phyloP scores from a whole-genome alignment of 2,888 invertebrate species.

The Tridacna gigas region DNA sequence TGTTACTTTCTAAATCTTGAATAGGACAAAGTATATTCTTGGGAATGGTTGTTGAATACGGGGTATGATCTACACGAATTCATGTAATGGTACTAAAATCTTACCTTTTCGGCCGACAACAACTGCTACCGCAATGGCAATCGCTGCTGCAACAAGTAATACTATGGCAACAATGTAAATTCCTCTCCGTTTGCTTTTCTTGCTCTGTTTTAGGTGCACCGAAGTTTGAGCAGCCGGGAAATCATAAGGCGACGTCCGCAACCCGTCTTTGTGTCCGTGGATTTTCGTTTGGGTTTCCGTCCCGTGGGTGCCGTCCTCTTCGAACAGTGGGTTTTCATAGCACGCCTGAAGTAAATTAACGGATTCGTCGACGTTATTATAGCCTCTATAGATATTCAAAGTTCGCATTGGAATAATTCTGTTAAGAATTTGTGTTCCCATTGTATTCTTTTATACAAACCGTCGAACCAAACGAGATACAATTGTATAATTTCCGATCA shows the following conservation, averaged over 20 bases:
- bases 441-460: conserved; percentile 11
- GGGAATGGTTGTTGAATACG: too few relatives aligned
- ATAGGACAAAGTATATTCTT: too few relatives aligned
- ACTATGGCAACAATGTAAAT: conserved; percentile 45
- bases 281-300: conserved; percentile 53
- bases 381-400: conserved; percentile 62
- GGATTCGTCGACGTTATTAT: conserved; percentile 73
- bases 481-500: too few relatives aligned
- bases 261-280: conserved; percentile 55
- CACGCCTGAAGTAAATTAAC: conserved; percentile 80
- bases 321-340: conserved; percentile 79
- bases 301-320: conserved; percentile 67
- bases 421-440: conserved; percentile 62
- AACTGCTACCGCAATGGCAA: conserved; percentile 52
- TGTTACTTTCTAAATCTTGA: too few relatives aligned
- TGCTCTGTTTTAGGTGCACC: conserved; percentile 51
- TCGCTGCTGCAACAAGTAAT: conserved; percentile 40
- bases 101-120: conserved; percentile 50
- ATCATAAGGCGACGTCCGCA: conserved; percentile 56
- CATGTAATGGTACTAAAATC: neutral
- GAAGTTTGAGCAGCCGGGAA: conserved; percentile 56
- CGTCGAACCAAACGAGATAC: too few relatives aligned
- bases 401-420: conserved; percentile 68
- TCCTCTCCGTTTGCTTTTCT: conserved; percentile 35
- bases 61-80: too few relatives aligned